phyloP scores from a whole-genome alignment of 2,797 vertebrate genomes.

The Pseudochirops cupreus region DNA sequence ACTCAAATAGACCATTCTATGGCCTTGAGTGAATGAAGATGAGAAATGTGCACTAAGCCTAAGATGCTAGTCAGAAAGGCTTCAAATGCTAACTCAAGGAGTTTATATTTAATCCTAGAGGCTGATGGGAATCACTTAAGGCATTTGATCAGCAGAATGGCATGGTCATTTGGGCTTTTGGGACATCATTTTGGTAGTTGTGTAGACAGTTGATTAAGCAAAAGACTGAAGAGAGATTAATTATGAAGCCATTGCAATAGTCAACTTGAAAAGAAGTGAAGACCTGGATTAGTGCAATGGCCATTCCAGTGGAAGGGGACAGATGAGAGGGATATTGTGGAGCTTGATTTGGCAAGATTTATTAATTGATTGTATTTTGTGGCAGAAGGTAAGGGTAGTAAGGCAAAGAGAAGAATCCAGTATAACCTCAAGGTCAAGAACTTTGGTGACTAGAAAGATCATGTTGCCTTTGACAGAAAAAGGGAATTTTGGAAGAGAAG shows the following conservation, averaged over 20 bases:
- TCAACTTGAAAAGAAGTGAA: background rate
- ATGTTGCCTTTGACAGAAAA: background rate
- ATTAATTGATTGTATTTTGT: background rate
- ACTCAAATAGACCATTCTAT: background rate
- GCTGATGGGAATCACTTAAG: background rate
- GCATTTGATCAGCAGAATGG: background rate
- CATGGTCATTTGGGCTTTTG: background rate
- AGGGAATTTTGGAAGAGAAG: background rate
- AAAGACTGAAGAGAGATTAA: background rate
- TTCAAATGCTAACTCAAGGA: background rate
- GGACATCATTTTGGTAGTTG: background rate
- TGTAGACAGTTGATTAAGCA: background rate
- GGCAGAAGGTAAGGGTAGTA: background rate
- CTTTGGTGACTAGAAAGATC: background rate
- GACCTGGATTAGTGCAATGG: background rate
- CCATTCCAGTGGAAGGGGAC: background rate
- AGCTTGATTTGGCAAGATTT: background rate
- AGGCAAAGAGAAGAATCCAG: background rate
- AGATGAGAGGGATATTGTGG: background rate
- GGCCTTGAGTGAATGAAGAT: background rate
- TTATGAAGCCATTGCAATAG: background rate
- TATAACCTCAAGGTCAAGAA: background rate
- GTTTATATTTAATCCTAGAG: background rate
- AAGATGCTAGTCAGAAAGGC: background rate
- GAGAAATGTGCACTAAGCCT: background rate